Evolutionary conservation across 1,140 invertebrate species (phyloP).

Genomic region (Melanaphis sacchari): DNA sequence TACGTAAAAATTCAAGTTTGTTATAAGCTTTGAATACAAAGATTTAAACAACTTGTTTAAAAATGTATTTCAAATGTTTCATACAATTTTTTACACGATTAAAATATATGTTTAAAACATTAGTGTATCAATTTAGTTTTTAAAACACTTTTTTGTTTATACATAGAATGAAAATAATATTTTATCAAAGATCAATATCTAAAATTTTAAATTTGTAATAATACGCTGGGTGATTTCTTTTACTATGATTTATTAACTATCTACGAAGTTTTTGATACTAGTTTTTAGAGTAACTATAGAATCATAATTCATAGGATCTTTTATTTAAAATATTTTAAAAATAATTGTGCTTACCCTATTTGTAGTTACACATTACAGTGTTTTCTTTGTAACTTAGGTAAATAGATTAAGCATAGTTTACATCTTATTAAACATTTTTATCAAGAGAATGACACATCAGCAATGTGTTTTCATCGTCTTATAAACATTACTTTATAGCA

Average conservation of each 20-base stretch:
- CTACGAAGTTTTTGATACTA: neutral
- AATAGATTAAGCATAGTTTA: no score
- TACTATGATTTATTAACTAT: neutral
- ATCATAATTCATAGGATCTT: no score
- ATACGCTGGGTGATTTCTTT: neutral
- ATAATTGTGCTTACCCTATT: neutral
- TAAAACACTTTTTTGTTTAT: neutral
- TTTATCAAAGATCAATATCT: no score
- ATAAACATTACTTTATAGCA: neutral
- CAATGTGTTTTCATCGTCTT: neutral
- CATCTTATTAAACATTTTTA: no score
- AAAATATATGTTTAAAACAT: no score
- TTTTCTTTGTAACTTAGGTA: neutral
- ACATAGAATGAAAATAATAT: neutral
- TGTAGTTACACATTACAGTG: no score
- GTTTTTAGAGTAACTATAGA: neutral
- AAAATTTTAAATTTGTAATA: no score
- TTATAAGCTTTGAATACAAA: neutral
- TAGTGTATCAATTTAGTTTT: no score
- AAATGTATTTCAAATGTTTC: no score
- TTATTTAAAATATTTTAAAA: neutral
- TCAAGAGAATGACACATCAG: neutral
- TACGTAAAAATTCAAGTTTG: neutral
- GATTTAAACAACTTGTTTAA: neutral
- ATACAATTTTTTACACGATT: neutral